Percentiles rank a stretch among this genome's conserved stretches.
Conservation (phyloP, 2,113 vertebrate genomes). For the Brevimyrus niger region DNA sequence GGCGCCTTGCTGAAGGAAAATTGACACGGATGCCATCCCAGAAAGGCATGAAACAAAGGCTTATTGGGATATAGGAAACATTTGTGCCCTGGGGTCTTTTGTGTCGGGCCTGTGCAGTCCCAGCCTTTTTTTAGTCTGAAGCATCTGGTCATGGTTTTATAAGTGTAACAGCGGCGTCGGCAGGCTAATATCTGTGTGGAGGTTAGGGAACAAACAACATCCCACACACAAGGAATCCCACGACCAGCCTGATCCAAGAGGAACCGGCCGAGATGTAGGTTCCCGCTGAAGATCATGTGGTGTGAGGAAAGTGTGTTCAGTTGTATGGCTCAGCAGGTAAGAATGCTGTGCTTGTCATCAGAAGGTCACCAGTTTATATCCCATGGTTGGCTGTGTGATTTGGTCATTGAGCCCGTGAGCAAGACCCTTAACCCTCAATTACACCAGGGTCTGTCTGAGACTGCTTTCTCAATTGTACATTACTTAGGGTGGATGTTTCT, state of each 20-base stretch:
- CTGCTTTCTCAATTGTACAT: background rate
- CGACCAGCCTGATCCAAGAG: background rate
- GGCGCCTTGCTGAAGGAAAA: conserved; percentile 11
- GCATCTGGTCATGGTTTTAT: background rate
- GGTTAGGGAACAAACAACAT: background rate
- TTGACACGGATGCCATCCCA: conserved; percentile 3
- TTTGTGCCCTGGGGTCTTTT: conserved; percentile 16
- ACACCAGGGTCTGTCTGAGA: background rate
- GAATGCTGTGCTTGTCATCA: background rate
- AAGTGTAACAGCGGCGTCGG: background rate
- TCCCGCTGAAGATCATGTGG: background rate
- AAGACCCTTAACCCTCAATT: background rate
- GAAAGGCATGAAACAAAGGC: background rate
- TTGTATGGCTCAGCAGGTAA: background rate
- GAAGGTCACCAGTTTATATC: background rate
- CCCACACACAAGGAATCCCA: background rate
- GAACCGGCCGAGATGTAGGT: background rate
- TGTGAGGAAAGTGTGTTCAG: background rate
- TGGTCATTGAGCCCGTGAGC: background rate
- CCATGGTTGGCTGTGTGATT: background rate
- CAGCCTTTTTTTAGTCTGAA: conserved; percentile 10
- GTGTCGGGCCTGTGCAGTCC: background rate
- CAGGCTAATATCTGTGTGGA: background rate
- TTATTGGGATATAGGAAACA: conserved; percentile 17
- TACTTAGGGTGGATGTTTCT: background rate